Conservation (phyloP, 2,888 invertebrate genomes). For the Aromia moschata region DNA sequence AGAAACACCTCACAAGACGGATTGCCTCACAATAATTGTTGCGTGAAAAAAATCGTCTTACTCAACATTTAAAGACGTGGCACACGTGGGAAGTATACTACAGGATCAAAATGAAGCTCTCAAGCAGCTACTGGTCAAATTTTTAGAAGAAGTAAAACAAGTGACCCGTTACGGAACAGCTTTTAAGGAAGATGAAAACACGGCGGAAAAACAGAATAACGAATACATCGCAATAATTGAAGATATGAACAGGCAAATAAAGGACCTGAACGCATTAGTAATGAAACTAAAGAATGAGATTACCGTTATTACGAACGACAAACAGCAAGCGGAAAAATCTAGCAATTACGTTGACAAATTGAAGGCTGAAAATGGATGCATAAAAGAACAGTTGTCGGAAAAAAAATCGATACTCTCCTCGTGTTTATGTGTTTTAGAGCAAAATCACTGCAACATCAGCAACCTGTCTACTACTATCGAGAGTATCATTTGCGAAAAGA, state of each 20-base stretch:
- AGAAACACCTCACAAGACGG: neutral
- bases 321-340: neutral
- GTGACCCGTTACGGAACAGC: constrained; percentile 8
- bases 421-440: constrained; percentile 31
- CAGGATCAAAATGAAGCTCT: constrained; percentile 31
- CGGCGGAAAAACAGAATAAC: neutral
- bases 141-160: constrained; percentile 31
- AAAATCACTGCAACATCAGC: constrained; percentile 33
- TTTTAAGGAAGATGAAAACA: neutral
- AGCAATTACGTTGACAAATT: neutral
- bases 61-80: constrained; percentile 19
- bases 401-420: constrained; percentile 30
- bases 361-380: constrained; percentile 12
- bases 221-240: neutral
- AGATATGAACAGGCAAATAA: constrained; percentile 5
- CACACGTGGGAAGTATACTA: constrained; percentile 29
- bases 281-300: neutral
- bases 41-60: neutral
- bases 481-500: constrained; percentile 29
- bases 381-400: constrained; percentile 12
- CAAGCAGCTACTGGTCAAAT: constrained; percentile 28
- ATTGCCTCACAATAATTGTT: neutral
- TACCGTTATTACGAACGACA: neutral
- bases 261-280: neutral
- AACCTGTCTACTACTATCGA: constrained; percentile 34